These are phyloP conservation scores for Pycnonotus jocosus DNA, from an alignment of 2,113 vertebrate species.

Conservation along the genomic window DNA sequence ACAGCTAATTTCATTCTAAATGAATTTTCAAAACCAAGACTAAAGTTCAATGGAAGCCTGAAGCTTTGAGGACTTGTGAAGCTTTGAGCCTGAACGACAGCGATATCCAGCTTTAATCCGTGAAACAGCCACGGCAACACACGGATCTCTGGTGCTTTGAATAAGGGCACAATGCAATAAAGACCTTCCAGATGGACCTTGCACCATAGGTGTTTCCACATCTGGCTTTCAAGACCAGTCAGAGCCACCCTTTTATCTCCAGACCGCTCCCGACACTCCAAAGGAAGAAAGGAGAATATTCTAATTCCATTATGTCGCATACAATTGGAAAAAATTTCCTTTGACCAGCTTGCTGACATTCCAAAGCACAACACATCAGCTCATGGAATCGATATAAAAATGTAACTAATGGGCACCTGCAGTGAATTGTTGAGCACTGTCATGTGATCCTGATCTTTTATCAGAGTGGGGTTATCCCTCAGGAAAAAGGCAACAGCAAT, in stretches of 20 bases:
- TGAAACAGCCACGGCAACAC: not conserved
- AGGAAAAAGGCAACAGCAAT: not conserved
- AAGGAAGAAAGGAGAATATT: not conserved
- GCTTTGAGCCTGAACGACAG: not conserved
- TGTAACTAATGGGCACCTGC: not conserved
- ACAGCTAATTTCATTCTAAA: constrained; percentile 69
- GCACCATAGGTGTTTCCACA: not conserved
- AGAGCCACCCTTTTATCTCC: not conserved
- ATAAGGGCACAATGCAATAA: not conserved
- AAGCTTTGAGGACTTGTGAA: not conserved
- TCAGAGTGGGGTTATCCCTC: not conserved
- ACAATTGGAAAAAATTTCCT: not conserved
- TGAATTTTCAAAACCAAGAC: constrained; percentile 43
- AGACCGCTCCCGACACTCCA: not conserved
- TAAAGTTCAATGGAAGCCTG: constrained; percentile 23
- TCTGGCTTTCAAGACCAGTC: not conserved
- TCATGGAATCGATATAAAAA: not conserved
- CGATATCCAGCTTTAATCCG: not conserved
- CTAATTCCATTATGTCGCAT: not conserved
- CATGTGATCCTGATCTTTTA: not conserved
- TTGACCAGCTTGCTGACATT: not conserved
- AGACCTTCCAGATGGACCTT: not conserved
- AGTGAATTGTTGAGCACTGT: not conserved
- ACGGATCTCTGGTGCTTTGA: not conserved
- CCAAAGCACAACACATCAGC: not conserved